A percentile compares a stretch with the other conserved stretches of the same genome.
phyloP scores from a whole-genome alignment of 2,888 invertebrate genomes.

The Muschampia plurimacula region DNA sequence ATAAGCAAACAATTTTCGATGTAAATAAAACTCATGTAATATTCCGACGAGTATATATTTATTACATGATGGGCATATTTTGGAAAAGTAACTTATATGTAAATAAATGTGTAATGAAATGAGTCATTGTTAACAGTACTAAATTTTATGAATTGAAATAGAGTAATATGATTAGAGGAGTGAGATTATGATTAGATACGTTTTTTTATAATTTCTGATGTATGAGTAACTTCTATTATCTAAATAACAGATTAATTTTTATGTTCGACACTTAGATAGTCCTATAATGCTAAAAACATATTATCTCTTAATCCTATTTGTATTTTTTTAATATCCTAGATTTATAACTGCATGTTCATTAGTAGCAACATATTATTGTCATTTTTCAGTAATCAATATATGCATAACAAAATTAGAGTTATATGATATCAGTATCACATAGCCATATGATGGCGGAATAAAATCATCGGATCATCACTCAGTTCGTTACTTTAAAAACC shows the following conservation, averaged over 20 bases:
- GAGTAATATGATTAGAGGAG: conserved; percentile 10
- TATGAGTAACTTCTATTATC: conserved; percentile 3
- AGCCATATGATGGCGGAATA: neutral
- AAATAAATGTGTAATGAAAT: conserved; percentile 61
- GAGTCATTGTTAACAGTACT: conserved; percentile 70
- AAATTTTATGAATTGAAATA: conserved; percentile 63
- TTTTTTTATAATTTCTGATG: conserved; percentile 27
- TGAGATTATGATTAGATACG: conserved; percentile 28
- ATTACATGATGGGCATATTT: conserved; percentile 63
- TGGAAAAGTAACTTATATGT: conserved; percentile 73
- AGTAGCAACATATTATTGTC: neutral
- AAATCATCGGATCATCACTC: too few species aligned
- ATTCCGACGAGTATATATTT: conserved; percentile 38
- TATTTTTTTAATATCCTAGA: neutral
- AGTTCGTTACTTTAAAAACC: too few species aligned
- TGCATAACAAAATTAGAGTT: neutral
- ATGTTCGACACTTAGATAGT: neutral
- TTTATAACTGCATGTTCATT: conserved; percentile 31
- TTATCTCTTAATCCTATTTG: conserved; percentile 3
- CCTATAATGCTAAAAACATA: neutral
- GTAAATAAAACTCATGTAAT: conserved; percentile 40
- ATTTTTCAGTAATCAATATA: neutral
- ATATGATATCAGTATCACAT: neutral
- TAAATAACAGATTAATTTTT: conserved; percentile 2
- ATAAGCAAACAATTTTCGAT: conserved; percentile 52